These are phyloP conservation scores for Peromyscus melanophrys DNA, from an alignment of 2,797 vertebrate species.

Conservation along the genomic window DNA sequence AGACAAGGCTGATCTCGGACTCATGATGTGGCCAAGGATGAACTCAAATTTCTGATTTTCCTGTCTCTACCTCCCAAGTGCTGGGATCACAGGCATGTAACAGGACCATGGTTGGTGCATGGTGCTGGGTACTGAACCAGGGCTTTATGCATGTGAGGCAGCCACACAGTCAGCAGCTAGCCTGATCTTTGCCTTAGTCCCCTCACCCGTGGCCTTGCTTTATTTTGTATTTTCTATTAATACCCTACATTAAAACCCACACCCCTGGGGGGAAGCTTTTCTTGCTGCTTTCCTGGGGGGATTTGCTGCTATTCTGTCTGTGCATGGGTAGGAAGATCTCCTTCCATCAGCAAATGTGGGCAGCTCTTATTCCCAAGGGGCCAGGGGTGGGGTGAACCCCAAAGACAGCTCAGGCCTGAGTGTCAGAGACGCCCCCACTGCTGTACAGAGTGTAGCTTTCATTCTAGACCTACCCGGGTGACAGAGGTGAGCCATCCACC, in stretches of 20 bases:
- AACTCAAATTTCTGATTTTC: neutral
- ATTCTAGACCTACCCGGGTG: neutral
- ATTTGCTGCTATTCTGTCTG: neutral
- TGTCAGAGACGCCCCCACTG: neutral
- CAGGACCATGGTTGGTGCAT: neutral
- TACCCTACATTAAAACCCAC: neutral
- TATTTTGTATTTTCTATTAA: neutral
- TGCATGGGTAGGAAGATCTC: neutral
- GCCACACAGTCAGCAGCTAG: neutral
- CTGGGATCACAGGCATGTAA: neutral
- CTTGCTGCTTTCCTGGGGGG: neutral
- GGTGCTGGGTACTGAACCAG: neutral
- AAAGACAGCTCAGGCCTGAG: neutral
- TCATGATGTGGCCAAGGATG: neutral
- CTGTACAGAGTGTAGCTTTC: fast-evolving
- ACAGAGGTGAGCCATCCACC: neutral
- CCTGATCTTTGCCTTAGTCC: neutral
- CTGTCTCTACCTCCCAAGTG: neutral
- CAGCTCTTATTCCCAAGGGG: neutral
- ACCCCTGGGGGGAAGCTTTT: neutral
- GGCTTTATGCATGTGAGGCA: neutral
- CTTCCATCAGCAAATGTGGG: neutral
- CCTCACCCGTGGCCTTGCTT: neutral
- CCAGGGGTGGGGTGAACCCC: too few species aligned
- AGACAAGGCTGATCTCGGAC: neutral